Evolutionary conservation across 2,113 vertebrate species (phyloP).

Genomic region (Syngnathus typhle): DNA sequence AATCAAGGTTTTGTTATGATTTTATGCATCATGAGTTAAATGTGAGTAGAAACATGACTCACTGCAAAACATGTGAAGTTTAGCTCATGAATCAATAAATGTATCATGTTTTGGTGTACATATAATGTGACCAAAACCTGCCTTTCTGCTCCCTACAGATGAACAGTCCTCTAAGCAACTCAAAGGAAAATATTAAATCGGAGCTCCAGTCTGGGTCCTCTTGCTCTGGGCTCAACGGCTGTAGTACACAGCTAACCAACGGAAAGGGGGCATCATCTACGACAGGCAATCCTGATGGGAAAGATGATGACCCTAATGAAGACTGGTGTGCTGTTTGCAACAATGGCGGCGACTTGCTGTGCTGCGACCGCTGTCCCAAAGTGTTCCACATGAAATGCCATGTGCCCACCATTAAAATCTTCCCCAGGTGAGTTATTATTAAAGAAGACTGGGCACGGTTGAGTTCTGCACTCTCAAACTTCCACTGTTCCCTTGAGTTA

Average conservation of each 20-base stretch:
- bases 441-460: too few relatives aligned
- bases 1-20: too few relatives aligned
- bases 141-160: constrained; percentile 69
- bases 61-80: too few relatives aligned
- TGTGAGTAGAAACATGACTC: too few relatives aligned
- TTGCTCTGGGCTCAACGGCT: constrained; percentile 61
- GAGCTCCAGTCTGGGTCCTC: constrained; percentile 75
- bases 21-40: too few relatives aligned
- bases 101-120: not conserved
- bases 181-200: constrained; percentile 84
- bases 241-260: constrained; percentile 73
- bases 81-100: too few relatives aligned
- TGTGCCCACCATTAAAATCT: constrained; percentile 78
- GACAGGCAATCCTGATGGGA: constrained; percentile 42
- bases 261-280: constrained; percentile 51
- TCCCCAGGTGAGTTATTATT: constrained; percentile 51
- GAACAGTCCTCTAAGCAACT: constrained; percentile 90
- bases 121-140: not conserved
- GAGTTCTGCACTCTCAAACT: not conserved
- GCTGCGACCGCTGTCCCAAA: constrained; percentile 96
- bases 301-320: constrained; percentile 96
- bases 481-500: not conserved
- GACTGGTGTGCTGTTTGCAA: constrained; percentile 99
- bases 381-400: constrained; percentile 98
- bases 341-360: constrained; percentile 91